A percentile compares a stretch with the other conserved stretches of the same genome.
These are phyloP conservation scores for Myotis brandtii DNA, from an alignment of 2,113 vertebrate genomes.

Conservation along the genomic window DNA sequence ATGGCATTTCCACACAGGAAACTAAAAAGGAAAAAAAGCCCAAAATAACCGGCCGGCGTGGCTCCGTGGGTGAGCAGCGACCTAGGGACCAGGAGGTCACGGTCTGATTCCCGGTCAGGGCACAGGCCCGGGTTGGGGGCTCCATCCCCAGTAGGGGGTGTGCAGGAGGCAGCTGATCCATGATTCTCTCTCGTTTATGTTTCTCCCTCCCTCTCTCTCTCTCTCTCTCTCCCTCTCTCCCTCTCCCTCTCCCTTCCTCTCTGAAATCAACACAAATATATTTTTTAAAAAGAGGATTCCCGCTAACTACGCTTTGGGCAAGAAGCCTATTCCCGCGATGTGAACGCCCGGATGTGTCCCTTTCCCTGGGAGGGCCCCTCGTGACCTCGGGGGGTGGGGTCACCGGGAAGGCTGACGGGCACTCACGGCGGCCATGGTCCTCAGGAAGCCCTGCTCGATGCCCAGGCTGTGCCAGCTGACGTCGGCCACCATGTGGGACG, in stretches of 20 bases:
- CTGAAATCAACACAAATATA: no score
- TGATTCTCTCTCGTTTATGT: background rate
- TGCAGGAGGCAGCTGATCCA: background rate
- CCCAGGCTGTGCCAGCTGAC: conserved; percentile 89
- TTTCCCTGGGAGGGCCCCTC: background rate
- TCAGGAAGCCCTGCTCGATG: conserved; percentile 88
- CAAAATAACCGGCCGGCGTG: no score
- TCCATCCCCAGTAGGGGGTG: no score
- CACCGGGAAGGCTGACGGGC: background rate
- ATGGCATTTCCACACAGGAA: background rate
- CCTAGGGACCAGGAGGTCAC: no score
- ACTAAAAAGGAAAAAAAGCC: background rate
- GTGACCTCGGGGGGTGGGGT: background rate
- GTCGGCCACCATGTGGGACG: conserved; percentile 89
- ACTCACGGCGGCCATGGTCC: conserved; percentile 88
- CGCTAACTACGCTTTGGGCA: no score
- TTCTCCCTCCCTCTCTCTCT: background rate
- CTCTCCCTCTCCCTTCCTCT: background rate
- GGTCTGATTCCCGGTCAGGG: no score
- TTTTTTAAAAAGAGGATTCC: no score
- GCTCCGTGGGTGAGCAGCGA: background rate
- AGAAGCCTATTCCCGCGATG: no score
- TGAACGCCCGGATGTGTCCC: background rate
- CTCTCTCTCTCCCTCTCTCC: no score
- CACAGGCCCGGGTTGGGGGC: background rate